These are phyloP conservation scores for Brienomyrus brachyistius DNA, from an alignment of 2,113 vertebrate genomes.

Conservation along the genomic window DNA sequence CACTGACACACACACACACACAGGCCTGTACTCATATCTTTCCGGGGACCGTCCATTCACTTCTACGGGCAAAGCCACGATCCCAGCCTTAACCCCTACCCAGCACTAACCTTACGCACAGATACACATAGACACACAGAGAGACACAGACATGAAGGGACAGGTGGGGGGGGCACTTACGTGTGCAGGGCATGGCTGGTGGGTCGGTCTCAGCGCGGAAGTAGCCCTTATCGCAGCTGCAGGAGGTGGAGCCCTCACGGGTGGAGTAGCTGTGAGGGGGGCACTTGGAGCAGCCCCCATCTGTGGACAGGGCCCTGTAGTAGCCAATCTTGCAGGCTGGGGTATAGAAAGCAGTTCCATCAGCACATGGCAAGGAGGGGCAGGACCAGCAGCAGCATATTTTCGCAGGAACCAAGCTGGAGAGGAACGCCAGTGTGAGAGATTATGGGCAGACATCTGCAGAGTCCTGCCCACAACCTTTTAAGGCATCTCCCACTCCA, in stretches of 20 bases:
- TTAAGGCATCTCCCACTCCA: constrained; percentile 18
- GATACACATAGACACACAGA: background rate
- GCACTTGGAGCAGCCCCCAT: constrained; percentile 83
- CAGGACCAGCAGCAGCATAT: background rate
- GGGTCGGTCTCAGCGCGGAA: constrained; percentile 87
- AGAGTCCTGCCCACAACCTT: background rate
- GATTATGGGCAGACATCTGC: background rate
- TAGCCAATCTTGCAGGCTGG: constrained; percentile 92
- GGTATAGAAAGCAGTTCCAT: background rate
- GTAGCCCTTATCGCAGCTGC: constrained; percentile 86
- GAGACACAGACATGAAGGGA: background rate
- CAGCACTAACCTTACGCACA: background rate
- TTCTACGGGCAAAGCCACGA: background rate
- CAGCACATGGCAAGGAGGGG: background rate
- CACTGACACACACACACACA: no score
- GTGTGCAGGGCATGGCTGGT: constrained; percentile 87
- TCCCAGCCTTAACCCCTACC: background rate
- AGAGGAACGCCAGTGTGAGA: background rate
- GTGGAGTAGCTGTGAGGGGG: constrained; percentile 89
- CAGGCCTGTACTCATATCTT: background rate
- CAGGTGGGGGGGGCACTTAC: constrained; percentile 62
- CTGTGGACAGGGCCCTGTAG: constrained; percentile 86
- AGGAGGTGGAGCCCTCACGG: constrained; percentile 87
- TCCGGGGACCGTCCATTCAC: background rate
- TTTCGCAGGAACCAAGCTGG: constrained; percentile 17